These are phyloP conservation scores for Baronia brevicornis DNA, from an alignment of 2,888 invertebrate species.

Conservation along the genomic window DNA sequence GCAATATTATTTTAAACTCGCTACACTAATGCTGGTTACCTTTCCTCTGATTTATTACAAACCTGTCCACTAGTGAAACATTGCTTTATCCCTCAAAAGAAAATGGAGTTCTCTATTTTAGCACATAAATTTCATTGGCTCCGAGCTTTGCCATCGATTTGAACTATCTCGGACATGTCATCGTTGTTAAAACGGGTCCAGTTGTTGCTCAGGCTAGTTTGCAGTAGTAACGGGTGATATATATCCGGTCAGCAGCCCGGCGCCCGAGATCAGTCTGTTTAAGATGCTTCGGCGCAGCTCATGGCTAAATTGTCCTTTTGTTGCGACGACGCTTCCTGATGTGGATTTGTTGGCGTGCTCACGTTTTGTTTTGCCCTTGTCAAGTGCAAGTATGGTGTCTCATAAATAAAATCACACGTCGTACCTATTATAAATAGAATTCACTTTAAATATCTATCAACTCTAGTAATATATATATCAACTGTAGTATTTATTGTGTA, in stretches of 20 bases:
- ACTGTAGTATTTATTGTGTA: no score
- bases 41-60: no score
- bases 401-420: no score
- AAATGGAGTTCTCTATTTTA: background rate
- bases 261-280: constrained; percentile 13
- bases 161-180: background rate
- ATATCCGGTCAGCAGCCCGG: constrained; percentile 21
- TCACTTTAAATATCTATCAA: no score
- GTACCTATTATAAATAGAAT: no score
- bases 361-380: constrained; percentile 25
- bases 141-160: background rate
- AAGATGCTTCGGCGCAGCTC: constrained; percentile 16
- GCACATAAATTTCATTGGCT: background rate
- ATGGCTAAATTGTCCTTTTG: constrained; percentile 34
- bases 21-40: no score
- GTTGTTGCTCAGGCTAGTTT: no score
- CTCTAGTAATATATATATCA: no score
- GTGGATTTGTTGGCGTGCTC: constrained; percentile 28
- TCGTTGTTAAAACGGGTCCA: background rate
- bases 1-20: no score
- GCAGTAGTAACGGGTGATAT: constrained; percentile 6
- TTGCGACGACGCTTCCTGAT: constrained; percentile 37
- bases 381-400: no score
- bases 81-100: no score
- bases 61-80: no score